Evolutionary conservation across 1,140 invertebrate genomes (phyloP), one percentile per base, ranked within the genome.

Genomic region (Proctacanthus coquilletti): DNA sequence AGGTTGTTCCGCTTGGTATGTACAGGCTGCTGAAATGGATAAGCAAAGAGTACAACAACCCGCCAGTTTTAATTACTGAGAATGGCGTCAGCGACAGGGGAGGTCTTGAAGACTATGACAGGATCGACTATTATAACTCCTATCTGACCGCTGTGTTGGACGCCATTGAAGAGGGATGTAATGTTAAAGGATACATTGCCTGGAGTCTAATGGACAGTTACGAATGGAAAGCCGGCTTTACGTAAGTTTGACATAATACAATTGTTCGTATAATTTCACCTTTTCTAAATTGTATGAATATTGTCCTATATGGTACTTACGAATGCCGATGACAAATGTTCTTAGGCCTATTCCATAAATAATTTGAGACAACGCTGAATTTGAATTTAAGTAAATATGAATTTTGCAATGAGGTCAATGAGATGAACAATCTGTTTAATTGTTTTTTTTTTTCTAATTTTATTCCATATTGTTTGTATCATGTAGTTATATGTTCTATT

Each of bases 151-250:
- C 71, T 36, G 61, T 78, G 39, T 54, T 78, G 11, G 65, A 69
- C 51, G 74, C 77, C 9, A 69, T 79, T 23, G 61, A 71, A 18
- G 77, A 84, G 47, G 69, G 68, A 3, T 75, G 73, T 8, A 75
- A 78, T 43, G 64, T 89, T 1, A 65, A 69, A 18, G 77, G 72
- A 0, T 84, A 84, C 48, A 74, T 74, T 14, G 67, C 70, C 9
- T 84, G 80, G 80, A 77, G 75, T 18, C 53, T 84, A 17, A 71
- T 84, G 69, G 81, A 85, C 47, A 82, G 80, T 51, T 81, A 79
- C 46, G 80, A 83, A 62, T 82, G 78, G 77, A 63, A 68, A 39
- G 69, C 65, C 40, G 74, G 72, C 41, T 75, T 71, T 48, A 66
- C 65, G 67, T 71, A 53, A 63, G 63, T 60, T 32, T 44, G 39